Percentiles rank a stretch among this genome's conserved stretches.
Conservation (phyloP, 2,113 vertebrate genomes). For the Saccopteryx bilineata region DNA sequence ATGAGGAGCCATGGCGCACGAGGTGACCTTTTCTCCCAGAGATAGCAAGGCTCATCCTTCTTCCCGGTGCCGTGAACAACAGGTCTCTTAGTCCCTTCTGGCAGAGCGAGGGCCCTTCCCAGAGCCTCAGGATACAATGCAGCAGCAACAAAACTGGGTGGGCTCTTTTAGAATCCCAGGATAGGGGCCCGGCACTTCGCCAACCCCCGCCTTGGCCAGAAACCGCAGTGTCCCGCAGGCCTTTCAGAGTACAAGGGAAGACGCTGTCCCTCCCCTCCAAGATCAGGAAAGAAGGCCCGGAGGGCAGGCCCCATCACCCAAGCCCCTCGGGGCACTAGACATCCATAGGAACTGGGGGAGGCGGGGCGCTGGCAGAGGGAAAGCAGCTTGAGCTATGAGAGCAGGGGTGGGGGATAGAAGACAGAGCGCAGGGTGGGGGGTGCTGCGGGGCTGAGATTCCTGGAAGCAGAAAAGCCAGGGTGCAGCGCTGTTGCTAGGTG, state of each 20-base stretch:
- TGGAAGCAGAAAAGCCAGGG: background rate
- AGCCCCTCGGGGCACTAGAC: background rate
- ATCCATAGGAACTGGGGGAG: background rate
- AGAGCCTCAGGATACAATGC: background rate
- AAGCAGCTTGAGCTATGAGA: background rate
- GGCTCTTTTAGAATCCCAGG: background rate
- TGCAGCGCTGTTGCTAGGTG: slow-evolving; percentile 70
- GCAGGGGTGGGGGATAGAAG: background rate
- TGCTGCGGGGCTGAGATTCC: background rate
- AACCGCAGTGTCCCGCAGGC: background rate
- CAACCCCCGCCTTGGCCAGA: background rate
- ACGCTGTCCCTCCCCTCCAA: background rate
- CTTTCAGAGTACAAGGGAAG: background rate
- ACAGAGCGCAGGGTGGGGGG: background rate
- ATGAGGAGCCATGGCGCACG: background rate
- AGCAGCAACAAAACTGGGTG: background rate
- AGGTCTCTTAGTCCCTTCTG: background rate
- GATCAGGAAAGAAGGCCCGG: background rate
- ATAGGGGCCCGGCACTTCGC: background rate
- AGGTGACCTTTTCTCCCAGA: background rate
- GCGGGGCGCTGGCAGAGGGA: background rate
- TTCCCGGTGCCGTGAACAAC: background rate
- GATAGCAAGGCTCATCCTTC: too few species aligned
- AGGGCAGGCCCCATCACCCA: background rate
- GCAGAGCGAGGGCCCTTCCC: background rate